A percentile compares a stretch with the other conserved stretches of the same genome.
phyloP scores from a whole-genome alignment of 2,888 invertebrate species.

The Cyrtodaria siliqua region DNA sequence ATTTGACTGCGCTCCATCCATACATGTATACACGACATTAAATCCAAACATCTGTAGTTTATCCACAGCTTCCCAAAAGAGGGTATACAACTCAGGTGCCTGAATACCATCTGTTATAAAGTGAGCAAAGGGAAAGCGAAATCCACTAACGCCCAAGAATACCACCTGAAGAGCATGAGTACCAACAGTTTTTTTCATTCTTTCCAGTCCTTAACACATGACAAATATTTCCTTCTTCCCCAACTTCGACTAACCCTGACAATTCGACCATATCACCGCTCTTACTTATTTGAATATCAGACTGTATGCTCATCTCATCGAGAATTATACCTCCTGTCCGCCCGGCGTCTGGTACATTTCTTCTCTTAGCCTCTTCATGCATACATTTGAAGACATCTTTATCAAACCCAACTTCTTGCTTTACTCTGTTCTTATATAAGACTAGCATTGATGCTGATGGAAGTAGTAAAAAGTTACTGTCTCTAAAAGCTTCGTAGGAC shows the following conservation, averaged over 20 bases:
- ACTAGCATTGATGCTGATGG: constrained; percentile 32
- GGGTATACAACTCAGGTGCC: constrained; percentile 31
- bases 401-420: constrained; percentile 39
- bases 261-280: constrained; percentile 52
- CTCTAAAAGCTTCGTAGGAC: constrained; percentile 25
- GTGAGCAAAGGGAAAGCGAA: constrained; percentile 52
- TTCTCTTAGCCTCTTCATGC: constrained; percentile 50
- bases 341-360: constrained; percentile 34
- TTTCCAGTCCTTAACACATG: constrained; percentile 29
- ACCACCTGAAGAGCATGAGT: constrained; percentile 49
- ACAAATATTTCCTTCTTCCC: constrained; percentile 48
- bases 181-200: constrained; percentile 30
- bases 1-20: constrained; percentile 47
- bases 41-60: constrained; percentile 30
- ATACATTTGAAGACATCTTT: constrained; percentile 53
- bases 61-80: constrained; percentile 47
- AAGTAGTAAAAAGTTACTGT: constrained; percentile 19
- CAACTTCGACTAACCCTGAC: constrained; percentile 46
- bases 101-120: constrained; percentile 47
- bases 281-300: constrained; percentile 55
- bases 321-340: constrained; percentile 53
- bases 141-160: constrained; percentile 56
- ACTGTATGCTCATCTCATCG: constrained; percentile 65
- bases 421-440: constrained; percentile 38
- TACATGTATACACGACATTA: constrained; percentile 27